Base-by-base conservation (phyloP, 2,113 vertebrate species). In the Chlamydotis undulata region DNA sequence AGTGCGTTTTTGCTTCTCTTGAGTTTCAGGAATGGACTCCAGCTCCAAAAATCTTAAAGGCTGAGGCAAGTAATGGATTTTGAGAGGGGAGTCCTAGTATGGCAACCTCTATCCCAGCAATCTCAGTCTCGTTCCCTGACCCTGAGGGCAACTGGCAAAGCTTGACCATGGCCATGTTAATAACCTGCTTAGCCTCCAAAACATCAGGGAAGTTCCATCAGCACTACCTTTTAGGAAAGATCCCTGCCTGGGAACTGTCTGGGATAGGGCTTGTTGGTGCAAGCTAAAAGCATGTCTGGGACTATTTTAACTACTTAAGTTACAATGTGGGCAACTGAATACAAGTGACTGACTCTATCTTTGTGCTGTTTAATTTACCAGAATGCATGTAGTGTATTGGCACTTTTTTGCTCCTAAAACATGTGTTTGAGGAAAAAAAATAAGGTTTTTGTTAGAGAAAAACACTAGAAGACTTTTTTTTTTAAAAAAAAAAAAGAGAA, bases 391-490 rank as follows among this genome's bases (percentile, higher is more conserved):
- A 60, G 11, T 21, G 2, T 41, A 28, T 25, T 45, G 17, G 39
- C 10, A n/a, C 4, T 7, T 86, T 31, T 21, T 3, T 23, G 2
- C 1, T 11, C 16, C 15, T 9, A 7, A 6, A 57, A 28, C 0
- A 7, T 0, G 0, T 14, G 3, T 53, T 77, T 65, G 4, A 11
- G 14, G 3, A 19, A 24, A 26, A 4, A 11, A 57, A 43, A 71
- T 21, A 5, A 28, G n/a, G 5, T 4, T 2, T 55, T 84, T 71
- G 4, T 60, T 39, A 74, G 19, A 25, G 4, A 47, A 64, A 93
- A 87, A 12, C 4, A 9, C 6, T 39, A 37, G 10, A 29, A 68
- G 3, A 2, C 4, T 6, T 21, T 53, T 45, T 47, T 47, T 55
- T n/a, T 41, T 41, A 13, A 33, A 25, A 35, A 19, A 64, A 25